Evolutionary conservation across 2,888 invertebrate species (phyloP), one percentile per base, ranked within the genome.

Genomic region (Aphrophora alni): DNA sequence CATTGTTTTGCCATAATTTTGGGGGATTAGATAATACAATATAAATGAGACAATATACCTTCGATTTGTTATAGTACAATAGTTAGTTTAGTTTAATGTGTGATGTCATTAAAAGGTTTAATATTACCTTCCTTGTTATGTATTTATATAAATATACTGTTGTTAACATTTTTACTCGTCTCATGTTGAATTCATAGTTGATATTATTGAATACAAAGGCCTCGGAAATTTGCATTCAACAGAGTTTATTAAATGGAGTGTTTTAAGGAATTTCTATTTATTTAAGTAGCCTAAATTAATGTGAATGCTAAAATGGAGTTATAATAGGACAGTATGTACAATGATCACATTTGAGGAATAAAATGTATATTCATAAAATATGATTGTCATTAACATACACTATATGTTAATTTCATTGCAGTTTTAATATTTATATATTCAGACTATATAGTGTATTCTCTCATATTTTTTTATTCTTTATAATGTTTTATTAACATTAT

Each of bases 111-210:
- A 10, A 44, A 44, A 44, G 8, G 17, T 44, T 14, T 14, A 44
- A 14, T 10, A 33, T 33, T 33, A 44, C 59, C 59, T 59, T 59
- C 59, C 59, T 59, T 59, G 59, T 59, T 59, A 59, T 59, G 21
- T 59, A 59, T n/a, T 59, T 59, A 44, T 59, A 59, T 59, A 59
- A 59, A 59, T 59, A 59, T 59, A 59, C 59, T 59, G 59, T 59
- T 59, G 21, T 59, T 59, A 59, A 21, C n/a, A 5, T 59, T n/a
- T 59, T 21, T 21, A 59, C 59, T 59, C 21, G 21, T 59, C 59
- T 21, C 17, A 17, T 59, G 21, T 59, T 59, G 59, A 59, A 5
- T 33, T 3, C 33, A 33, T 59, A 59, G 59, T 21, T 21, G 59
- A 59, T 59, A 59, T 59, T 59, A 59, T 59, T 21, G 5, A 59